Evolutionary conservation across 2,888 invertebrate genomes (phyloP).

Genomic region (Chrysodeixis includens): DNA sequence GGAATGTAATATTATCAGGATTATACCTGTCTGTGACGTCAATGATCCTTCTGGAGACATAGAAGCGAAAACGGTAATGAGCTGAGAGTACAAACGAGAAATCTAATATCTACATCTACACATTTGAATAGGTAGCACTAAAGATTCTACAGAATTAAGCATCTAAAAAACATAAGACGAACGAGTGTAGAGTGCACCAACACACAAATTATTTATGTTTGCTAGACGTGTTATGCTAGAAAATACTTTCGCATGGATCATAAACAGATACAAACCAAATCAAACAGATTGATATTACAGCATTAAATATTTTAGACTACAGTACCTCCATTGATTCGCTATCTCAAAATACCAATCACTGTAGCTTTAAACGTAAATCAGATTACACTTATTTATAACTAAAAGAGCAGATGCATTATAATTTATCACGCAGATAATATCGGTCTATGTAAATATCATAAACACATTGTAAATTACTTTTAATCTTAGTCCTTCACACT

Average conservation of each 20-base stretch:
- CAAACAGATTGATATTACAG: neutral
- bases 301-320: neutral
- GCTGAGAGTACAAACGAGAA: neutral
- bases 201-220: neutral
- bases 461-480: conserved; percentile 31
- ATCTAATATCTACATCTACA: no score
- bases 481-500: conserved; percentile 30
- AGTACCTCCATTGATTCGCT: neutral
- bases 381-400: conserved; percentile 2
- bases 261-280: neutral
- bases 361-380: neutral
- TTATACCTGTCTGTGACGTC: conserved; percentile 16
- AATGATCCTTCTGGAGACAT: conserved; percentile 1
- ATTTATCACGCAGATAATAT: conserved; percentile 39
- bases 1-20: conserved; percentile 26
- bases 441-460: conserved; percentile 20
- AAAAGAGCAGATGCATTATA: conserved; percentile 21
- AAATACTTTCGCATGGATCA: neutral
- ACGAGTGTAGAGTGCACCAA: neutral
- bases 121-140: no score
- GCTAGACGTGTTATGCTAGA: no score
- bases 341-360: neutral
- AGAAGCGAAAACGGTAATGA: neutral
- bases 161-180: no score
- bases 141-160: no score